These are phyloP conservation scores for Thaumatotibia leucotreta DNA, from an alignment of 1,140 invertebrate genomes.

Conservation along the genomic window DNA sequence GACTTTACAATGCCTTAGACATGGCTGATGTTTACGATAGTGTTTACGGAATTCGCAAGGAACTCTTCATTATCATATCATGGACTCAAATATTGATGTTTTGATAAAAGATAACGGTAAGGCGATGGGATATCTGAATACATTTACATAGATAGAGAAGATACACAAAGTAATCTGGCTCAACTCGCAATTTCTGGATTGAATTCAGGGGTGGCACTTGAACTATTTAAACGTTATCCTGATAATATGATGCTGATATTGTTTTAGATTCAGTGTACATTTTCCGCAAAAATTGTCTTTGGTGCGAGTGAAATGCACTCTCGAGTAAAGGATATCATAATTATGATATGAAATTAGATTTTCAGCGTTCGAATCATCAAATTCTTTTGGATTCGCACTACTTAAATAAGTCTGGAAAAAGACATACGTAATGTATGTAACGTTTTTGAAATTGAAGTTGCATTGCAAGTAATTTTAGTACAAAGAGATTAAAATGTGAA, in stretches of 20 bases:
- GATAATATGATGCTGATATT: no score
- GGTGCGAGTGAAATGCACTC: no score
- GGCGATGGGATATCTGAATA: neutral
- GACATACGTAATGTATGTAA: neutral
- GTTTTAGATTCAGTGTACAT: no score
- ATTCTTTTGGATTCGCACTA: neutral
- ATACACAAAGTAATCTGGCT: neutral
- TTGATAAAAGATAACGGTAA: conserved; percentile 13
- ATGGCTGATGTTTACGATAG: neutral
- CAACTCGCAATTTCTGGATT: neutral
- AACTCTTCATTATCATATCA: conserved; percentile 12
- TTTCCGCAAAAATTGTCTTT: no score
- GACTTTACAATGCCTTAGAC: neutral
- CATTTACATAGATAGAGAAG: neutral
- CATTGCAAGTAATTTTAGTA: neutral
- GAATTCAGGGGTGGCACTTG: neutral
- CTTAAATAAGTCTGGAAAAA: neutral
- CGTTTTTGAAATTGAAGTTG: neutral
- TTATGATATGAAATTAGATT: no score
- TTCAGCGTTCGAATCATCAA: neutral
- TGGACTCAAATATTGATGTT: conserved; percentile 10
- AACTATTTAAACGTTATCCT: neutral
- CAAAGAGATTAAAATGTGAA: neutral
- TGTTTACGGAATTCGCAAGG: conserved; percentile 1
- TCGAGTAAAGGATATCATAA: no score